These are phyloP conservation scores for Falco punctatus DNA, from an alignment of 2,113 vertebrate species.

Conservation along the genomic window DNA sequence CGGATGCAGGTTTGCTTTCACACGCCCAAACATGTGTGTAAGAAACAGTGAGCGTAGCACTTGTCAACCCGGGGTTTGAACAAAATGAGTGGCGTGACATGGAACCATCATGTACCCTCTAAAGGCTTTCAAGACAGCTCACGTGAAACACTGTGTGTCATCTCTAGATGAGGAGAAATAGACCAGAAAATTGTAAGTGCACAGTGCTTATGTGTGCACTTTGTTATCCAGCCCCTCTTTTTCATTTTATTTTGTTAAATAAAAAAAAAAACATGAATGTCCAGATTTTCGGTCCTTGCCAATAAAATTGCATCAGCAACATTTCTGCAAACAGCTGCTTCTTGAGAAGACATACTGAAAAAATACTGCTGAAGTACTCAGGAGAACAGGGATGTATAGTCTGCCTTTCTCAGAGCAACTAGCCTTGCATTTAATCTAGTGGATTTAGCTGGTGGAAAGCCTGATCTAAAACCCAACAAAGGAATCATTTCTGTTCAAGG, in stretches of 20 bases:
- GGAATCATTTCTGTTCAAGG: not conserved
- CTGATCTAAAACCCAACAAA: not conserved
- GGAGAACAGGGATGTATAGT: not conserved
- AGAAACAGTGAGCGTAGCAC: not conserved
- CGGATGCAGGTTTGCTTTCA: not conserved
- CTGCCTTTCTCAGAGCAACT: not conserved
- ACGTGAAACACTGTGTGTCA: rapidly evolving
- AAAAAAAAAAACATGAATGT: not conserved
- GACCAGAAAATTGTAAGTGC: not conserved
- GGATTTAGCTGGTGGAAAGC: not conserved
- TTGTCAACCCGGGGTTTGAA: not conserved
- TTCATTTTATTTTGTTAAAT: not conserved
- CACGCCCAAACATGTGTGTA: not conserved
- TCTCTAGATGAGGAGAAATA: not conserved
- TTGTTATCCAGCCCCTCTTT: not conserved
- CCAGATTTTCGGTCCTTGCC: not conserved
- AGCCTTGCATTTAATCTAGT: not conserved
- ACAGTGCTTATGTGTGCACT: not conserved
- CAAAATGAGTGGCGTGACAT: not conserved
- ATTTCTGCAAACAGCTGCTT: not conserved
- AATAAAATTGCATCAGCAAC: not conserved
- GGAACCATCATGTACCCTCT: rapidly evolving
- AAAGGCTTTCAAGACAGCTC: not conserved
- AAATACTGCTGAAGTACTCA: not conserved
- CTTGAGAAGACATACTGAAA: not conserved